Base-by-base conservation (phyloP, 2,797 vertebrate genomes). In the Megaceryle alcyon region DNA sequence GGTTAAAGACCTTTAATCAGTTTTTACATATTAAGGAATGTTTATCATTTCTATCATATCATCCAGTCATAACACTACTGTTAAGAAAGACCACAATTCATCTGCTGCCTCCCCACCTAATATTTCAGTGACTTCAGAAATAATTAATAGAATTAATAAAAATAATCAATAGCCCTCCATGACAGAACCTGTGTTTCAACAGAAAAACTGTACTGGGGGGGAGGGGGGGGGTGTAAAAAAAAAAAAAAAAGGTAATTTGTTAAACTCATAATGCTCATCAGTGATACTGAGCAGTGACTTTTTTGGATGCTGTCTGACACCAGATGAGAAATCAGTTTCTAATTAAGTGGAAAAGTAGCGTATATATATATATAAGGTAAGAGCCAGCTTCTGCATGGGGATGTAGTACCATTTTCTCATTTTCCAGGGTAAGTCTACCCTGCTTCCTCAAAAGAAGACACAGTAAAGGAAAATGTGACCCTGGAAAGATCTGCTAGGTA, bases 221-320 rank as follows among this genome's bases (percentile, higher is more conserved):
- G 25, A 7, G 1, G 10, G 1, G 10, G 25, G 7, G 1, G 10
- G 31, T 41, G 39, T 41, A 13, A 49, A 49, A 49, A 0, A 2
- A 0, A 0, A 2, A 0, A 2, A 4, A 21, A 18, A 14, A 16
- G 7, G 18, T 25, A 29, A 68, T 33, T 88, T 81, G 21, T 80
- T 82, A 46, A 94, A 79, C 11, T 7, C 81, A 4, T 35, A 61
- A 80, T 60, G 12, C 14, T 78, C 43, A 43, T 28, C 41, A 81
- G 21, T 17, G 57, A 72, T 31, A 72, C 54, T 20, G 17, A 81
- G 53, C 26, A 79, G n/a, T 57, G 81, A 75, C 14, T 28, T 28
- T 85, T 86, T 70, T 66, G 60, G 35, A 48, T 46, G 31, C 16
- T 82, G 20, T 48, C 57, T 66, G 56, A 88, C 33, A 88, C 5